A percentile compares a stretch with the other conserved stretches of the same genome.
phyloP scores from a whole-genome alignment of 1,140 invertebrate genomes.

The Schlechtendalia chinensis region DNA sequence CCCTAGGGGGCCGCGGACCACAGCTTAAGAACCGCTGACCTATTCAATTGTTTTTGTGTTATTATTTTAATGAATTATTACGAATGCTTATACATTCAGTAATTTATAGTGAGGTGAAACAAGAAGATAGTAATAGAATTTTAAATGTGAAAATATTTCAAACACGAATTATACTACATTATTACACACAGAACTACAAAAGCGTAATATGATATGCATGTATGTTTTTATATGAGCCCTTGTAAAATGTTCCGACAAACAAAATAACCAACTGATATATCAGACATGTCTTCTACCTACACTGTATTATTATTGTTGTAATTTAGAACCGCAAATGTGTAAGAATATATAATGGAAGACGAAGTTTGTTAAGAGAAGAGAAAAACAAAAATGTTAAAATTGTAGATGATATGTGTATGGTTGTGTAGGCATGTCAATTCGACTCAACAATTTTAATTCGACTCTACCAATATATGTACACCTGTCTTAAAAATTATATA shows the following conservation, averaged over 20 bases:
- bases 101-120: no score
- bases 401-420: background rate
- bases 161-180: no score
- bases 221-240: background rate
- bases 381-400: background rate
- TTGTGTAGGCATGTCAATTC: no score
- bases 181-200: no score
- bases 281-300: background rate
- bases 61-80: no score
- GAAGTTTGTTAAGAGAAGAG: background rate
- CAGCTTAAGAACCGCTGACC: no score
- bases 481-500: background rate
- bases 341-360: background rate
- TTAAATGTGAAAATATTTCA: no score
- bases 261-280: background rate
- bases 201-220: background rate
- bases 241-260: background rate
- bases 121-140: no score
- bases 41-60: no score
- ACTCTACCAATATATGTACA: background rate
- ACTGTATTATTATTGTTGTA: background rate
- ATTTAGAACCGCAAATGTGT: background rate
- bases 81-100: no score
- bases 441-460: no score
- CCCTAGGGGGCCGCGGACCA: no score